Percentiles rank a stretch among this genome's conserved stretches.
phyloP scores from a whole-genome alignment of 2,797 vertebrate genomes.

The Danio jaintianensis region DNA sequence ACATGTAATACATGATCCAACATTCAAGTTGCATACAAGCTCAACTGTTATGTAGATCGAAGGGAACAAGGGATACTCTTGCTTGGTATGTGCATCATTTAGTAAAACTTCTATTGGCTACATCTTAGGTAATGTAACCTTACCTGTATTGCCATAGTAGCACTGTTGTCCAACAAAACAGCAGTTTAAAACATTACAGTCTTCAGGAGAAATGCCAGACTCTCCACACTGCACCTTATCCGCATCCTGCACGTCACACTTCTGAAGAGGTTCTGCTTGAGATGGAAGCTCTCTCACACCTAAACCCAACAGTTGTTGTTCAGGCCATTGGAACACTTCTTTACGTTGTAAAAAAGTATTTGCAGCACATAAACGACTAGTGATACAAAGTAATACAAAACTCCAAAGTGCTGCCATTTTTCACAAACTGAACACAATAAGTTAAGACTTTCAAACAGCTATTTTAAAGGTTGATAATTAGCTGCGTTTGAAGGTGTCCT shows the following conservation, averaged over 20 bases:
- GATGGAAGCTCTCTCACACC: neutral
- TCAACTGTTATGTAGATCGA: no score
- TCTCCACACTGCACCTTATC: conserved; percentile 67
- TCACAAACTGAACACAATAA: neutral
- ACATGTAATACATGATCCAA: no score
- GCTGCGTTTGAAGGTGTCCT: neutral
- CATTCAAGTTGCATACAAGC: no score
- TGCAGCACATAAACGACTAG: neutral
- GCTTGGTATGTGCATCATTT: no score
- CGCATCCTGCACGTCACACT: conserved; percentile 56
- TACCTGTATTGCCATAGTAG: conserved; percentile 73
- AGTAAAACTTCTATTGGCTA: no score
- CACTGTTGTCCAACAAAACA: conserved; percentile 72
- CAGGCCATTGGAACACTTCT: neutral
- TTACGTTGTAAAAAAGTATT: neutral
- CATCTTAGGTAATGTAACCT: neutral
- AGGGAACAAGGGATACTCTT: no score
- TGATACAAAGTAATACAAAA: neutral
- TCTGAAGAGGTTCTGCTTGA: conserved; percentile 25
- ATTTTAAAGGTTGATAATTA: conserved; percentile 40
- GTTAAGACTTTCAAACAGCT: neutral
- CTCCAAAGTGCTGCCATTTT: neutral
- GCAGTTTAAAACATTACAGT: conserved; percentile 65
- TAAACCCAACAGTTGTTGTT: neutral
- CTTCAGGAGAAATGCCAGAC: neutral